Base-by-base conservation (phyloP, 2,113 vertebrate genomes). In the Thymallus thymallus region DNA sequence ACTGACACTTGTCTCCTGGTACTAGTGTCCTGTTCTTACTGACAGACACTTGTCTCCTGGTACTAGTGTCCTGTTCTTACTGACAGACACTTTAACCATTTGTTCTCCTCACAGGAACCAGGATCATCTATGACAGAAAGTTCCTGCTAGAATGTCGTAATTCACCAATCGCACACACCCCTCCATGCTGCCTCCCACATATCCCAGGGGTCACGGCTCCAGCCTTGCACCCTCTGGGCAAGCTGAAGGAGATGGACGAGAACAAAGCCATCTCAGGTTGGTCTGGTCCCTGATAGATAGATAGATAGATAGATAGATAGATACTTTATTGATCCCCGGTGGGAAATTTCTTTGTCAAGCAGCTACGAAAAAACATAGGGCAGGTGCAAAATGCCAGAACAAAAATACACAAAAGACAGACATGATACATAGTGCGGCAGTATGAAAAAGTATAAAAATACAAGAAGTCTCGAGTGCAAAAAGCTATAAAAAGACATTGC, bases 101-200 rank as follows among this genome's bases (percentile, higher is more conserved):
- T 30, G 13, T 46, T 65, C 51, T 24, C 7, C 68, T 66, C 4
- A 26, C 81, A 93, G 97, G 96, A 82, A 97, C 95, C 76, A 93
- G 82, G 81, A 98, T 96, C 90, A 96, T 95, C 88, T 98, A 97
- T 74, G 95, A 95, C 92, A 94, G 89, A 88, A 98, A 96, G 89
- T 98, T 97, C 90, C 91, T 97, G 86, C 89, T 97, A 88, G 96
- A 97, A 77, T 97, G 95, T 87, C 94, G 95, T 85, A 98, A 94
- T 90, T 98, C 95, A 4, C 94, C 95, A 76, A 91, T 92, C 65
- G 95, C 94, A 65, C 91, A 90, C 80, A 98, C 94, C 29, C 96
- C 93, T 9, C 96, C 94, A 32, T 95, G 94, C 88, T 97, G 91
- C 85, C 93, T 96, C 80, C 96, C 96, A 71, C 96, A 95, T 92